phyloP scores from a whole-genome alignment of 2,797 vertebrate species.

The Halcyon badia region DNA sequence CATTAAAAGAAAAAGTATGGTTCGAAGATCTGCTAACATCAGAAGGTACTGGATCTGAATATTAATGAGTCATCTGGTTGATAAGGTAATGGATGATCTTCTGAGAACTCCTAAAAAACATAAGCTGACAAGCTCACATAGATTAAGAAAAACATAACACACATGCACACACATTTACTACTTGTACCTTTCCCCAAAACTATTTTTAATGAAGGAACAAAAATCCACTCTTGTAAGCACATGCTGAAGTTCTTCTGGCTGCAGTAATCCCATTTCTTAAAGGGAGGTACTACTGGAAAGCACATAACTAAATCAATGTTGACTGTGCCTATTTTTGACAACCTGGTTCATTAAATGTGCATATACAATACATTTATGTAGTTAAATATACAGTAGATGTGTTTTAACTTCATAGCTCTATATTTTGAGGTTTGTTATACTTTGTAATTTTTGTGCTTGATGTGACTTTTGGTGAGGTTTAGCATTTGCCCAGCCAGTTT shows the following conservation, averaged over 20 bases:
- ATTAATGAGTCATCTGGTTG: not conserved
- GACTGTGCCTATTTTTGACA: slow-evolving; percentile 86
- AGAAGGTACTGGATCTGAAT: not conserved
- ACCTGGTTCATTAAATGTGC: slow-evolving; percentile 37
- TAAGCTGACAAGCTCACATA: not conserved
- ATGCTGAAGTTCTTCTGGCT: not conserved
- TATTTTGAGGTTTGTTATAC: slow-evolving; percentile 62
- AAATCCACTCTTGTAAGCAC: not conserved
- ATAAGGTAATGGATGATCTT: not conserved
- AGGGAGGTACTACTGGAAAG: not conserved
- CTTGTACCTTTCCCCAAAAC: not conserved
- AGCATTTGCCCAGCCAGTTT: slow-evolving; percentile 72
- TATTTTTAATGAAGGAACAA: not conserved
- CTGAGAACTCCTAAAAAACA: not conserved
- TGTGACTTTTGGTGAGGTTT: slow-evolving; percentile 66
- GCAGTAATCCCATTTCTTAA: not conserved
- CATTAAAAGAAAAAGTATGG: not conserved
- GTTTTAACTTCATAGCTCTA: slow-evolving; percentile 30
- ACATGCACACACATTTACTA: not conserved
- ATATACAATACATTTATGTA: not conserved
- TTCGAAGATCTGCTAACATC: not conserved
- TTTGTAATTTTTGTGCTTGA: slow-evolving; percentile 67
- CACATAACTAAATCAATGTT: slow-evolving; percentile 4
- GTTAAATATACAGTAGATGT: not conserved
- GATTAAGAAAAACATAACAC: not conserved